phyloP scores from a whole-genome alignment of 2,113 vertebrate species.

The Oreocharis arfaki region DNA sequence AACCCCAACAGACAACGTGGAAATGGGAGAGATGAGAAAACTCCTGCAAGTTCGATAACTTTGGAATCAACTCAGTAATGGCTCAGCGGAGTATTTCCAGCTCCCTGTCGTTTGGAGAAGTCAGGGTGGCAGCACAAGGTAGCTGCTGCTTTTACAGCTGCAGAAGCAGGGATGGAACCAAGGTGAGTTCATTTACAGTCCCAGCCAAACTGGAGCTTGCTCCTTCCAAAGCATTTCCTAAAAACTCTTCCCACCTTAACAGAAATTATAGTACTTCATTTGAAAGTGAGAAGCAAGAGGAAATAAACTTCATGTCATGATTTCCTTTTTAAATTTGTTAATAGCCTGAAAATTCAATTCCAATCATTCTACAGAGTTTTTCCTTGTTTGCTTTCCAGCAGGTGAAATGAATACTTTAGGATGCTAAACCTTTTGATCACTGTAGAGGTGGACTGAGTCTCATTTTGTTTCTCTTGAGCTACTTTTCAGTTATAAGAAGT shows the following conservation, averaged over 20 bases:
- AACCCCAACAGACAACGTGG: background rate
- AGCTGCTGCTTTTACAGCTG: background rate
- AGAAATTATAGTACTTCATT: background rate
- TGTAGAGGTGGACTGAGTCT: background rate
- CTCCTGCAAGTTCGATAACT: background rate
- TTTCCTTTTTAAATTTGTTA: background rate
- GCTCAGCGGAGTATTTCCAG: background rate
- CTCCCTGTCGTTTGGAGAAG: background rate
- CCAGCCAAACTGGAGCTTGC: background rate
- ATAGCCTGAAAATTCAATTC: background rate
- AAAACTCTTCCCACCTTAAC: background rate
- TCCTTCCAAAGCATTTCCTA: background rate
- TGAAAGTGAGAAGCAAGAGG: background rate
- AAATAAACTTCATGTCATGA: background rate
- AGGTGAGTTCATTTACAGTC: background rate
- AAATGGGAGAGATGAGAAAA: background rate
- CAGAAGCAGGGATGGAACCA: background rate
- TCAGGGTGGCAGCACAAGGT: background rate
- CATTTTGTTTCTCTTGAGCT: constrained; percentile 2
- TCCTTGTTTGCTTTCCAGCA: background rate
- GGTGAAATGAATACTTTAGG: background rate
- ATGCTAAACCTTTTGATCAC: constrained; percentile 5
- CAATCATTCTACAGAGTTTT: background rate
- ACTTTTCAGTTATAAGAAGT: background rate
- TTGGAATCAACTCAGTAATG: background rate